Evolutionary conservation across 2,888 invertebrate species (phyloP).

Genomic region (Microdon myrmicae): DNA sequence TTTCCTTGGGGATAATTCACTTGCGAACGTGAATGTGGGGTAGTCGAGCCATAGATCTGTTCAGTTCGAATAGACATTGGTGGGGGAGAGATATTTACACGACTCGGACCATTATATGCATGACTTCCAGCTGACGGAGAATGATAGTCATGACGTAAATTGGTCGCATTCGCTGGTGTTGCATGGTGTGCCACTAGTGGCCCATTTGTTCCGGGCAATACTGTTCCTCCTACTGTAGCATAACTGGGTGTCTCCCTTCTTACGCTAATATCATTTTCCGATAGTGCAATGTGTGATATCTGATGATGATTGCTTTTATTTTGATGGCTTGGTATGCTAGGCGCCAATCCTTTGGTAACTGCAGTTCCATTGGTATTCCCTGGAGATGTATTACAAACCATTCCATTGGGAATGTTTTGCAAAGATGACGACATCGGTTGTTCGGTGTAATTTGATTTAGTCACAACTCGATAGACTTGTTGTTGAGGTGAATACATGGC

Average conservation of each 20-base stretch:
- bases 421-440: slow-evolving; percentile 66
- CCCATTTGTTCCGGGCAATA: slow-evolving; percentile 55
- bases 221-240: slow-evolving; percentile 56
- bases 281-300: slow-evolving; percentile 60
- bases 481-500: slow-evolving; percentile 65
- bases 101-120: slow-evolving; percentile 55
- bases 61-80: slow-evolving; percentile 61
- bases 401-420: slow-evolving; percentile 67
- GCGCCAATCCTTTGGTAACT: slow-evolving; percentile 54
- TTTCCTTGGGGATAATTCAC: slow-evolving; percentile 61
- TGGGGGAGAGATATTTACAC: slow-evolving; percentile 61
- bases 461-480: slow-evolving; percentile 63
- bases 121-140: slow-evolving; percentile 56
- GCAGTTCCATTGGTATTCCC: slow-evolving; percentile 54
- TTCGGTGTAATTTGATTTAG: slow-evolving; percentile 65
- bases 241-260: slow-evolving; percentile 58
- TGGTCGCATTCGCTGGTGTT: slow-evolving; percentile 60
- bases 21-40: slow-evolving; percentile 55
- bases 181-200: slow-evolving; percentile 62
- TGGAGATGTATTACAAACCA: slow-evolving; percentile 57
- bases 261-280: slow-evolving; percentile 61
- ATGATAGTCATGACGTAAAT: slow-evolving; percentile 62
- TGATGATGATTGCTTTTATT: slow-evolving; percentile 59
- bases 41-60: slow-evolving; percentile 55
- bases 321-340: slow-evolving; percentile 53